Base-by-base conservation (phyloP, 2,888 invertebrate genomes). In the Perdita meconis region DNA sequence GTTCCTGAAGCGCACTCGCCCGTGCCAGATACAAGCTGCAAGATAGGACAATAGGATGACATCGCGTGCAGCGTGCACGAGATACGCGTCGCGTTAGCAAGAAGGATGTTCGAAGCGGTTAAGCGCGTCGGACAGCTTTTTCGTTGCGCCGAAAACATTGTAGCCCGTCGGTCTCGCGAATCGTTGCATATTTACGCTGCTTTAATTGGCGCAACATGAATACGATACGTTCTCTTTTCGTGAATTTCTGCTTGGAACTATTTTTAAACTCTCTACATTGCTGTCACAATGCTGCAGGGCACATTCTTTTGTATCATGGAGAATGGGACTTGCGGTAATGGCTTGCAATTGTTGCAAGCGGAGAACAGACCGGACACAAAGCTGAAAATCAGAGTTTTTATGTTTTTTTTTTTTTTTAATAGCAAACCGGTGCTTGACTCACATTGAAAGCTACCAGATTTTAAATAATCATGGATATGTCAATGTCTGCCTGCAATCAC, bases 11-110 rank as follows among this genome's bases (percentile, higher is more conserved):
- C 67, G 67, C 71, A 63, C 72, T 78, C 55, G 75, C 78, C 42
- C 59, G 50, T 78, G 81, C 67, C 83, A 70, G 72, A 81, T 74
- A 65, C 83, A 82, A 73, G 66, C 82, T 64, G 80, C 67, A 71
- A 83, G 78, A 60, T 57, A 38, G 60, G 56, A 71, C 77, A 59
- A 71, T 78, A 56, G 67, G 50, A 60, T 71, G 63, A 30, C 51
- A 71, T 61, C 50, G 78, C 59, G 40, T 51, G 50, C 55, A 68
- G 44, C 36, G 36, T 63, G 63, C 60, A 38, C 60, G 53, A 55
- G 68, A 50, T 51, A 42, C 60, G 12, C 60, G 47, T n/a, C 13
- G 26, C 47, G 47, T 12, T 30, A 19, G 47, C 51, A 47, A 63
- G 63, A 74, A 75, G 64, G 34, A 71, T 61, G 72, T 56, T 56